These are phyloP conservation scores for Caenorhabditis doughertyi DNA, from an alignment of 2,888 invertebrate genomes.

Conservation along the genomic window DNA sequence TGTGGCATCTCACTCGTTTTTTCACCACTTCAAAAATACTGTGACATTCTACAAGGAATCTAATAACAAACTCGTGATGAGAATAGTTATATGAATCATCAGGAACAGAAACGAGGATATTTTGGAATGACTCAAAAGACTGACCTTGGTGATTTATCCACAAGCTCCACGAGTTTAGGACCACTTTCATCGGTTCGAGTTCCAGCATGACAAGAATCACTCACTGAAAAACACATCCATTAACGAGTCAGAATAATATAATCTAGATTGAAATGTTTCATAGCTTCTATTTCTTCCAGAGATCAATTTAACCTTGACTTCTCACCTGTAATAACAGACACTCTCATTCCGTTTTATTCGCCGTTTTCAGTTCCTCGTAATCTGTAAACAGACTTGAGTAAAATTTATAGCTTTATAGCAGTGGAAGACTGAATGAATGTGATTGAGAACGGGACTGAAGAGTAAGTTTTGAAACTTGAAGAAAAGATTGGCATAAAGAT, in stretches of 20 bases:
- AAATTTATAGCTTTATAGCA: conserved; percentile 26
- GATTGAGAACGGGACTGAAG: conserved; percentile 16
- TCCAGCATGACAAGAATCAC: conserved; percentile 73
- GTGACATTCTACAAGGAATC: conserved; percentile 33
- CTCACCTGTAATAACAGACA: conserved; percentile 57
- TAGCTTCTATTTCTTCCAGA: not conserved
- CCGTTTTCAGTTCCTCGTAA: conserved; percentile 26
- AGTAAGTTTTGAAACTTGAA: not conserved
- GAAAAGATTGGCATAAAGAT: not conserved
- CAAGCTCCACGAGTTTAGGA: conserved; percentile 66
- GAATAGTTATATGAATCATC: conserved; percentile 38
- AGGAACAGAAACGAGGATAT: not conserved
- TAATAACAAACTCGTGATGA: conserved; percentile 46
- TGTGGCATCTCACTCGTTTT: conserved; percentile 42
- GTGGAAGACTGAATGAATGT: conserved; percentile 14
- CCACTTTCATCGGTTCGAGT: conserved; percentile 75
- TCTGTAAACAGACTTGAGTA: conserved; percentile 48
- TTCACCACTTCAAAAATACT: conserved; percentile 12
- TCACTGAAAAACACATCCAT: no score
- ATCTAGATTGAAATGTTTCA: not conserved
- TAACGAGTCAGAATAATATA: no score
- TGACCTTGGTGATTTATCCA: conserved; percentile 54
- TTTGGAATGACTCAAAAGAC: not conserved
- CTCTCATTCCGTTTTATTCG: conserved; percentile 42
- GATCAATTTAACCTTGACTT: conserved; percentile 39